Evolutionary conservation across 1,140 invertebrate species (phyloP).

Genomic region (Andrena cerasifolii): DNA sequence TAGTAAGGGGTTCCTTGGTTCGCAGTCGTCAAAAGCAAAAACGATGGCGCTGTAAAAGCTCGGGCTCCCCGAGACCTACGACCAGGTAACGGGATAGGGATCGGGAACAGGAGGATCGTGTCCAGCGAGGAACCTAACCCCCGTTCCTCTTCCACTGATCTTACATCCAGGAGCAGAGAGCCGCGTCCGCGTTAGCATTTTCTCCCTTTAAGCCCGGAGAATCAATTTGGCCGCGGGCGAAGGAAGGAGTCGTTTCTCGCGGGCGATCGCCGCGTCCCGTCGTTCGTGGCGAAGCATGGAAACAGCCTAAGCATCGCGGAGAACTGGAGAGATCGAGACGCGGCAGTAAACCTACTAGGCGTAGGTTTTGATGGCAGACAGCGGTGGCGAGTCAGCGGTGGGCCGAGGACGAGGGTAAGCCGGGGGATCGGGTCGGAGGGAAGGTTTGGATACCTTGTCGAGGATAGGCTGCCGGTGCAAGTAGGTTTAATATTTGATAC

Average conservation of each 20-base stretch:
- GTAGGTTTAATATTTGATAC: slow-evolving; percentile 82
- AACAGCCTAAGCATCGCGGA: slow-evolving; percentile 37
- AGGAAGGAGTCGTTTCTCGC: neutral
- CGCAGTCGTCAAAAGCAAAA: too few relatives aligned
- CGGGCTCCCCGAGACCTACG: too few relatives aligned
- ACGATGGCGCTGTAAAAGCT: too few relatives aligned
- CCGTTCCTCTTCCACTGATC: too few relatives aligned
- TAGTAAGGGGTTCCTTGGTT: too few relatives aligned
- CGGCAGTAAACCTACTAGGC: slow-evolving; percentile 59
- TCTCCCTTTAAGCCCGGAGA: neutral
- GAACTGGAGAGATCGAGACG: slow-evolving; percentile 58
- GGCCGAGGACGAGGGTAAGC: slow-evolving; percentile 43
- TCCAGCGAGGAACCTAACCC: too few relatives aligned
- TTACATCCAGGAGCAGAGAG: too few relatives aligned
- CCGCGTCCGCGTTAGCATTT: too few relatives aligned
- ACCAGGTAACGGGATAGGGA: too few relatives aligned
- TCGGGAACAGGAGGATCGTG: too few relatives aligned
- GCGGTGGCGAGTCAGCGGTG: slow-evolving; percentile 50
- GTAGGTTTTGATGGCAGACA: slow-evolving; percentile 68
- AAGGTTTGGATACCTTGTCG: slow-evolving; percentile 70
- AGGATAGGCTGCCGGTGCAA: slow-evolving; percentile 77
- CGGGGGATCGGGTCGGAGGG: slow-evolving; percentile 52
- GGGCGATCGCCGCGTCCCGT: slow-evolving; percentile 5
- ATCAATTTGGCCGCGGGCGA: neutral
- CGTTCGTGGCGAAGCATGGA: slow-evolving; percentile 16